These are phyloP conservation scores for Ctenoplectra terminalis DNA, from an alignment of 1,140 invertebrate species.

Conservation along the genomic window DNA sequence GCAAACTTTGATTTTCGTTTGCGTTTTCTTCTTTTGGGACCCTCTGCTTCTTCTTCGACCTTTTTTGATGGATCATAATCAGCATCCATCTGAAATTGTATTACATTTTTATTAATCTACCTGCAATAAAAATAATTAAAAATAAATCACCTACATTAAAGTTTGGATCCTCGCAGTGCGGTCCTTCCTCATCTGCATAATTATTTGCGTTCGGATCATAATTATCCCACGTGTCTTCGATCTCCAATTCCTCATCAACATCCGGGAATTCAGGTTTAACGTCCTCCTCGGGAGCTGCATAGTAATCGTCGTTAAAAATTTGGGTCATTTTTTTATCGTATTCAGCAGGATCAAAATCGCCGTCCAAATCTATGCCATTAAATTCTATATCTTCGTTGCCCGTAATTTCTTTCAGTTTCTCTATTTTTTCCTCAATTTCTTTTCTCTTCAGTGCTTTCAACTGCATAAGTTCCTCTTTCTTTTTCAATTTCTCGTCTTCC, in stretches of 20 bases:
- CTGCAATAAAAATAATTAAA: slow-evolving; percentile 37
- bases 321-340: slow-evolving; percentile 94
- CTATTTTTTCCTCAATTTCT: slow-evolving; percentile 95
- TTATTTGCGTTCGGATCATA: slow-evolving; percentile 83
- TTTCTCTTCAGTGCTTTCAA: slow-evolving; percentile 94
- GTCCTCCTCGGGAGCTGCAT: slow-evolving; percentile 87
- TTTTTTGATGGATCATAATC: slow-evolving; percentile 89
- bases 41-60: slow-evolving; percentile 84
- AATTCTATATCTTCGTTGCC: slow-evolving; percentile 86
- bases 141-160: slow-evolving; percentile 86
- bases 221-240: slow-evolving; percentile 90
- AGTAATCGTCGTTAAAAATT: slow-evolving; percentile 94
- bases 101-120: not conserved
- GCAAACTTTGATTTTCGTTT: slow-evolving; percentile 88
- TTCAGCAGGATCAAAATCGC: slow-evolving; percentile 96
- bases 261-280: slow-evolving; percentile 92
- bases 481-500: slow-evolving; percentile 90
- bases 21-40: slow-evolving; percentile 85
- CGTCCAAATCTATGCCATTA: slow-evolving; percentile 86
- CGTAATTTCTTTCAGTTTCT: slow-evolving; percentile 94
- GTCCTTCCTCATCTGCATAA: slow-evolving; percentile 68
- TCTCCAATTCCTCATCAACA: slow-evolving; percentile 89
- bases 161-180: slow-evolving; percentile 90
- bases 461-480: slow-evolving; percentile 93
- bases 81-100: slow-evolving; percentile 90